Evolutionary conservation across 1,140 invertebrate species (phyloP).

Genomic region (Listronotus bonariensis): DNA sequence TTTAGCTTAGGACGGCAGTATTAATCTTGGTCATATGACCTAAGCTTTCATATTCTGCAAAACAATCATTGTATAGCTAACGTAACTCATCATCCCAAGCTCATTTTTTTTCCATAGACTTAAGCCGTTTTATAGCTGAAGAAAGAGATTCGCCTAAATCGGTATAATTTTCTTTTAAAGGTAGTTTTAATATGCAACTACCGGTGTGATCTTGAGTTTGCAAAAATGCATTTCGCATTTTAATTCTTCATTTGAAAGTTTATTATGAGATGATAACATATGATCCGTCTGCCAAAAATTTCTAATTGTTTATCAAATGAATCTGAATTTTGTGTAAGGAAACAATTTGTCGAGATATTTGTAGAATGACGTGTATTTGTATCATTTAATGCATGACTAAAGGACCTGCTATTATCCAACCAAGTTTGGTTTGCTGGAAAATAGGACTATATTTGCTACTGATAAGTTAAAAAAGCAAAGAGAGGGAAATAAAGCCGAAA

Average conservation of each 20-base stretch:
- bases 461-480: too few species aligned
- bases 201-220: conserved; percentile 17
- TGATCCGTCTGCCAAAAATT: conserved; percentile 28
- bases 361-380: not conserved
- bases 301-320: conserved; percentile 6
- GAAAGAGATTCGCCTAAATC: conserved; percentile 40
- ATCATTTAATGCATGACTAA: not conserved
- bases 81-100: conserved; percentile 38
- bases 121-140: conserved; percentile 37
- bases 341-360: not conserved
- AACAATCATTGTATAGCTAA: conserved; percentile 47
- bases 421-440: conserved; percentile 47
- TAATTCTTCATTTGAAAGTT: conserved; percentile 26
- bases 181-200: conserved; percentile 33
- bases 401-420: conserved; percentile 40
- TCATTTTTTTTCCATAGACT: conserved; percentile 33
- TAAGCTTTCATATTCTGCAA: conserved; percentile 52
- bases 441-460: conserved; percentile 17
- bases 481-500: too few species aligned
- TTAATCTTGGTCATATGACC: conserved; percentile 49
- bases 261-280: not conserved
- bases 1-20: conserved; percentile 12
- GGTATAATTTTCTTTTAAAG: conserved; percentile 20
- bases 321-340: not conserved
- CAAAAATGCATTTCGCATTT: conserved; percentile 35